phyloP scores from a whole-genome alignment of 2,888 invertebrate species.

The Aporophyla lueneburgensis region DNA sequence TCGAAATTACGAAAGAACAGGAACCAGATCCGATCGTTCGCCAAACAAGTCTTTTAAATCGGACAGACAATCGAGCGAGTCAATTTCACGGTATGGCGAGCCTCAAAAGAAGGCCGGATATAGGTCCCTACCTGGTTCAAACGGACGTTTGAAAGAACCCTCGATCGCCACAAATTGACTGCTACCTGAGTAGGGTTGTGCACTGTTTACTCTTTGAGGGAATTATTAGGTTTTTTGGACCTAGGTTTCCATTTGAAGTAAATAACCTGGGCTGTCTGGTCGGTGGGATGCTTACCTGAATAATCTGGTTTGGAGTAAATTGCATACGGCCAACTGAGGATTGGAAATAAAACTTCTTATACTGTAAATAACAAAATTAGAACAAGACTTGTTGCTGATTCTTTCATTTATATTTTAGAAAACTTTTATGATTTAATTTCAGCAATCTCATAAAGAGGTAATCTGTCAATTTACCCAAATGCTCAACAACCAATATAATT shows the following conservation, averaged over 20 bases:
- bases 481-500: background rate
- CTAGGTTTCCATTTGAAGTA: constrained; percentile 47
- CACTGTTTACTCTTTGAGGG: constrained; percentile 56
- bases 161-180: constrained; percentile 77
- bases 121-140: constrained; percentile 74
- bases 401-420: background rate
- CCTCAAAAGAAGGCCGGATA: constrained; percentile 77
- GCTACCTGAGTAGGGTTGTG: constrained; percentile 63
- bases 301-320: constrained; percentile 4
- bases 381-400: background rate
- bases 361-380: background rate
- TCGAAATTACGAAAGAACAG: constrained; percentile 58
- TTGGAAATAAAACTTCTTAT: background rate
- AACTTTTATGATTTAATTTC: background rate
- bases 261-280: constrained; percentile 13
- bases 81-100: constrained; percentile 85
- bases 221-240: constrained; percentile 31
- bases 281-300: background rate
- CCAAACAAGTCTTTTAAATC: constrained; percentile 78
- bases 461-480: too few relatives aligned
- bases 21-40: constrained; percentile 42
- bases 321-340: background rate
- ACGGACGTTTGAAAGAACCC: constrained; percentile 71
- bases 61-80: constrained; percentile 83
- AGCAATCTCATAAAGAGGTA: background rate